Conservation (phyloP, 2,888 invertebrate species). For the Melikaiella ostensackeni region DNA sequence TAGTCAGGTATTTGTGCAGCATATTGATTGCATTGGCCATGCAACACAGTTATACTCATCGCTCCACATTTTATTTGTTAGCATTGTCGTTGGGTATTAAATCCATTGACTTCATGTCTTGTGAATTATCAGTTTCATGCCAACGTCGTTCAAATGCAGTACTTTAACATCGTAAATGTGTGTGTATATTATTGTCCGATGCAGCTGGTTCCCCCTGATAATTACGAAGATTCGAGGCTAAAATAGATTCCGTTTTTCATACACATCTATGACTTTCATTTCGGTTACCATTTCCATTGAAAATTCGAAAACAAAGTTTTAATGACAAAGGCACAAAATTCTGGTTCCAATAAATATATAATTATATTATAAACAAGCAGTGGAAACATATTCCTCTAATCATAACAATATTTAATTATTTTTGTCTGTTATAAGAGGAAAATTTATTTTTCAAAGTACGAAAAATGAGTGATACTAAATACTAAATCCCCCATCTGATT, state of each 20-base stretch:
- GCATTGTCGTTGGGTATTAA: neutral
- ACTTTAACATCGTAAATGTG: neutral
- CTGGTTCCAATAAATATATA: no score
- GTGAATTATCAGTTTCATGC: neutral
- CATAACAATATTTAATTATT: no score
- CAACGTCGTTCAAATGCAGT: neutral
- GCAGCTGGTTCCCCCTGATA: neutral
- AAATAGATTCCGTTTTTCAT: neutral
- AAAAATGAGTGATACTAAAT: no score
- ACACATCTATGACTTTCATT: neutral
- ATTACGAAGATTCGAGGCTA: neutral
- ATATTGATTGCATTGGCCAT: neutral
- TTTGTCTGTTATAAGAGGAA: no score
- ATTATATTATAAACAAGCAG: no score
- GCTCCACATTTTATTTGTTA: neutral
- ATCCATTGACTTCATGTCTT: constrained; percentile 13
- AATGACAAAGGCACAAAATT: no score
- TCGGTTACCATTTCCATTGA: neutral
- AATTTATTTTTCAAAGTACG: no score
- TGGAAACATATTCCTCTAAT: no score
- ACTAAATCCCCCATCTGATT: no score
- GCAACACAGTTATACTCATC: neutral
- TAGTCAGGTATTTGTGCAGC: neutral
- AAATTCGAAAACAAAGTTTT: neutral
- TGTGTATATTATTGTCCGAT: neutral